These are phyloP conservation scores for Odontamblyopus rebecca DNA, from an alignment of 2,797 vertebrate genomes.

Conservation along the genomic window DNA sequence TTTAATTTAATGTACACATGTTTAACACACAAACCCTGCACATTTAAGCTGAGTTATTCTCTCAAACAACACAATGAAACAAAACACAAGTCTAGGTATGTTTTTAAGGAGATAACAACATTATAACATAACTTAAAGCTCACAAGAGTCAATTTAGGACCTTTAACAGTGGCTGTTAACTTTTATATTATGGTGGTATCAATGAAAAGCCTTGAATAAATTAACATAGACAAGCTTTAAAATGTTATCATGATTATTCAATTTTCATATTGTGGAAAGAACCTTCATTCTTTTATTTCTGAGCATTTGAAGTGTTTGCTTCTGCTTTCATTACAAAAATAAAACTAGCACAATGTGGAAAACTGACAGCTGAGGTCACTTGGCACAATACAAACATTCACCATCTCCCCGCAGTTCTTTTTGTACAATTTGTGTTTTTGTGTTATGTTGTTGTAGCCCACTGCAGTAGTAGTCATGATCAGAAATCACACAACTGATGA, in stretches of 20 bases:
- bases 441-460: background rate
- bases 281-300: constrained; percentile 7
- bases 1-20: too few species aligned
- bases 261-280: background rate
- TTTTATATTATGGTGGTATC: background rate
- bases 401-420: constrained; percentile 25
- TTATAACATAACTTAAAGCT: too few species aligned
- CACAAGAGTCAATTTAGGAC: too few species aligned
- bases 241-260: background rate
- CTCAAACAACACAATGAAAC: too few species aligned
- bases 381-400: constrained; percentile 29
- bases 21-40: too few species aligned
- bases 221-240: background rate
- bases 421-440: background rate
- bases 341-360: constrained; percentile 17
- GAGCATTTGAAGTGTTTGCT: constrained; percentile 1
- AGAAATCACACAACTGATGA: background rate
- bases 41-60: too few species aligned
- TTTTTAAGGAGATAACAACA: too few species aligned
- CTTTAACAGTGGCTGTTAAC: background rate
- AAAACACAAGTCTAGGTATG: too few species aligned
- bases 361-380: constrained; percentile 40
- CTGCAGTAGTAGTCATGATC: background rate
- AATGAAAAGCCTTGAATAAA: background rate
- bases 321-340: constrained; percentile 1